Evolutionary conservation across 2,113 vertebrate genomes (phyloP).

Genomic region (Tylochromis polylepis): DNA sequence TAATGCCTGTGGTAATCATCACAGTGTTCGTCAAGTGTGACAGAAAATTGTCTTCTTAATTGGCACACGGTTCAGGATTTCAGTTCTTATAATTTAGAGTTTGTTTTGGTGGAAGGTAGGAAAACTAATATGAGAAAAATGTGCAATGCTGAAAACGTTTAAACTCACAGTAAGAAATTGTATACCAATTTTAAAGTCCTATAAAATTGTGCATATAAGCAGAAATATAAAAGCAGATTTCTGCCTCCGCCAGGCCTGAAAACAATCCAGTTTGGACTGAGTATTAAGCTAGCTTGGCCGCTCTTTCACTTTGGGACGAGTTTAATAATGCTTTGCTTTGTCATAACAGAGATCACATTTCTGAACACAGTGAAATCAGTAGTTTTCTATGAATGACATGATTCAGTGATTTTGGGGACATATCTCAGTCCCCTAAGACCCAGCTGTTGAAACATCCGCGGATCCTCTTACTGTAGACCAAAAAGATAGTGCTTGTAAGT

Average conservation of each 20-base stretch:
- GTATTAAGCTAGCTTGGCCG: not conserved
- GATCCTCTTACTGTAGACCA: not conserved
- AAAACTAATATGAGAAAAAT: no score
- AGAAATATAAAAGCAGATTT: not conserved
- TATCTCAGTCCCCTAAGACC: not conserved
- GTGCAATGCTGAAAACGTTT: not conserved
- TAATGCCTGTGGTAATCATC: not conserved
- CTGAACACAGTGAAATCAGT: not conserved
- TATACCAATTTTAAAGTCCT: not conserved
- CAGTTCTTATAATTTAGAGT: not conserved
- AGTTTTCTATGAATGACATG: not conserved
- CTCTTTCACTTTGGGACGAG: not conserved
- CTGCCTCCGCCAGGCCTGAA: not conserved
- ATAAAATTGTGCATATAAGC: not conserved
- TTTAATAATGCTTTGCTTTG: not conserved
- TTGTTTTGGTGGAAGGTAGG: not conserved
- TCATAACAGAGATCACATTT: not conserved
- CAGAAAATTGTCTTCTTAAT: not conserved
- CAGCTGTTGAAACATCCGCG: not conserved
- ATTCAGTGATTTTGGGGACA: not conserved
- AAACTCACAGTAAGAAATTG: not conserved
- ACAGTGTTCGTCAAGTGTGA: not conserved
- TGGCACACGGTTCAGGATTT: not conserved
- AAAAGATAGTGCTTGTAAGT: not conserved
- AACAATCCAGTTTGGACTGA: not conserved